Evolutionary conservation across 92 coral and sea anemone genomes (phyloP).

Genomic region (Palythoa caribaeorum): DNA sequence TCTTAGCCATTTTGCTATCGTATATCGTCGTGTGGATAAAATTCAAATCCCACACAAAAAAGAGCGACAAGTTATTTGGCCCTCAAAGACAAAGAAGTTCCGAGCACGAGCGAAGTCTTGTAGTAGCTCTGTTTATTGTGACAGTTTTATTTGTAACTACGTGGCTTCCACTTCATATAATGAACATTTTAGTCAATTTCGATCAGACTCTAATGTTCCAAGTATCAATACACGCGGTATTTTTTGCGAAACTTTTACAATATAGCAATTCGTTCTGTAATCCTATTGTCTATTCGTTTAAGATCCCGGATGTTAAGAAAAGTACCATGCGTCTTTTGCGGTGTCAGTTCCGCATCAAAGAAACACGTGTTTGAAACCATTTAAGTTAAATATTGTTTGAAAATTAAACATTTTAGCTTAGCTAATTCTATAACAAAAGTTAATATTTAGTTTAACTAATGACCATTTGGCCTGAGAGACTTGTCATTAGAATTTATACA

Average conservation of each 20-base stretch:
- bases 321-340: neutral
- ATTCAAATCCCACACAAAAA: neutral
- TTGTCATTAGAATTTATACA: too few species aligned
- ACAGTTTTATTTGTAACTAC: conserved; percentile 33
- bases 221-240: conserved; percentile 24
- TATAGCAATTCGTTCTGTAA: conserved; percentile 45
- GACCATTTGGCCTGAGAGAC: too few species aligned
- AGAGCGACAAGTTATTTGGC: conserved; percentile 10
- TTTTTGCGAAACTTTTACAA: conserved; percentile 39
- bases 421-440: too few species aligned
- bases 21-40: conserved; percentile 36
- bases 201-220: neutral
- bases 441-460: too few species aligned
- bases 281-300: conserved; percentile 36
- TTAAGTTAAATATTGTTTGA: too few species aligned
- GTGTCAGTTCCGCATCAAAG: conserved; percentile 24
- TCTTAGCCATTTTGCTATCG: conserved; percentile 10
- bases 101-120: conserved; percentile 38
- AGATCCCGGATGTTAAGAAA: conserved; percentile 37
- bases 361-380: conserved; percentile 26
- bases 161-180: conserved; percentile 43
- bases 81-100: conserved; percentile 14
- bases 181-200: conserved; percentile 37
- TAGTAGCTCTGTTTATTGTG: conserved; percentile 15
- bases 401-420: too few species aligned